Evolutionary conservation across 2,888 invertebrate species (phyloP).

Genomic region (Acleris literana): DNA sequence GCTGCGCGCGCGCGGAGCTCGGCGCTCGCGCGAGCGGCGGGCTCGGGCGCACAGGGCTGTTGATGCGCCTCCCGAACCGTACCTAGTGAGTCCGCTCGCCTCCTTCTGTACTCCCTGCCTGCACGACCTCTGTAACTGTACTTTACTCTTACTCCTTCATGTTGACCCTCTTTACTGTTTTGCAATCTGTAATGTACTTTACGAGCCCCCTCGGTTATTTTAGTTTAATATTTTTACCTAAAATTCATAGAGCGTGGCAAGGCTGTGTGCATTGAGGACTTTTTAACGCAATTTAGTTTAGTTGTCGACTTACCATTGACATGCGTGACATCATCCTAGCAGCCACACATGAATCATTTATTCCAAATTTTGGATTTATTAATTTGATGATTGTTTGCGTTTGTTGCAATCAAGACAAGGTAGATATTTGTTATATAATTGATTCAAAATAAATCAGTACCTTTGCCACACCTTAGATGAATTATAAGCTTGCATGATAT

Average conservation of each 20-base stretch:
- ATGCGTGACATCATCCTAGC: constrained; percentile 77
- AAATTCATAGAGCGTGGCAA: constrained; percentile 86
- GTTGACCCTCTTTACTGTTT: constrained; percentile 79
- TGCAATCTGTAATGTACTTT: constrained; percentile 80
- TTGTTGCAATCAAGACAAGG: constrained; percentile 67
- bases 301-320: constrained; percentile 76
- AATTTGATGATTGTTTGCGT: constrained; percentile 70
- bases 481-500: constrained; percentile 74
- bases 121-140: constrained; percentile 76
- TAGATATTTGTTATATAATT: constrained; percentile 68
- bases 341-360: constrained; percentile 76
- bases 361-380: constrained; percentile 63
- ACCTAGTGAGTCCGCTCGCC: constrained; percentile 61
- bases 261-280: constrained; percentile 88
- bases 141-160: constrained; percentile 72
- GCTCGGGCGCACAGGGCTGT: constrained; percentile 42
- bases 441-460: constrained; percentile 77
- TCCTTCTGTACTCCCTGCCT: constrained; percentile 69
- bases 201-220: constrained; percentile 78
- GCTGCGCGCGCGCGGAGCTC: constrained; percentile 42
- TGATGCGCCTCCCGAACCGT: constrained; percentile 46
- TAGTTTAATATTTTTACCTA: constrained; percentile 81
- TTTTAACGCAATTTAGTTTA: constrained; percentile 81
- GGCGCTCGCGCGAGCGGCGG: constrained; percentile 33
- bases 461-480: constrained; percentile 84